Conservation (phyloP, 2,888 invertebrate genomes). For the Urechis unicinctus region DNA sequence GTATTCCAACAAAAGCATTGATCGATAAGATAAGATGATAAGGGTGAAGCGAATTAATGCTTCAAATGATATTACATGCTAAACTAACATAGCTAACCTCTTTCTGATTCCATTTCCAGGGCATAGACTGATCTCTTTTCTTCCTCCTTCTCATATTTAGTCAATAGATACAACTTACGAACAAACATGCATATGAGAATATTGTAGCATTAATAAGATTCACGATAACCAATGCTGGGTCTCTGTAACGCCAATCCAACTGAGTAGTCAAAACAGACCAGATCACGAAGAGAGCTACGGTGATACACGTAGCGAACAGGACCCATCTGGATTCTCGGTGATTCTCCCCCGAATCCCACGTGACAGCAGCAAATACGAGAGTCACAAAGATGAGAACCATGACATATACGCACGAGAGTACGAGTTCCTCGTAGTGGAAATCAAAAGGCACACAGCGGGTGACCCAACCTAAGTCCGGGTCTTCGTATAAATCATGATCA, state of each 20-base stretch:
- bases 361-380: constrained; percentile 44
- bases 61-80: too few species aligned
- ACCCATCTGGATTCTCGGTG: constrained; percentile 49
- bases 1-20: too few species aligned
- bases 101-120: too few species aligned
- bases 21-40: too few species aligned
- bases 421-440: constrained; percentile 47
- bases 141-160: constrained; percentile 32
- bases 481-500: not conserved
- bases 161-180: constrained; percentile 47
- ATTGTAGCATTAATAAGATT: constrained; percentile 49
- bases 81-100: too few species aligned
- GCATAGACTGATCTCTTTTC: too few species aligned
- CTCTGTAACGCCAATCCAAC: constrained; percentile 35
- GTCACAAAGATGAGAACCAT: constrained; percentile 49
- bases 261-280: constrained; percentile 48
- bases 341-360: constrained; percentile 47
- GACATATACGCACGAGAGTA: constrained; percentile 49
- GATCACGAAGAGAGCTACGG: constrained; percentile 45
- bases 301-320: constrained; percentile 42
- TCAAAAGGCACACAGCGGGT: not conserved
- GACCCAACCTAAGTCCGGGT: too few species aligned
- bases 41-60: too few species aligned
- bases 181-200: constrained; percentile 46
- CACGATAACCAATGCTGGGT: constrained; percentile 47